Evolutionary conservation across 92 coral and sea anemone genomes (phyloP).

Genomic region (Zoanthus sociatus): DNA sequence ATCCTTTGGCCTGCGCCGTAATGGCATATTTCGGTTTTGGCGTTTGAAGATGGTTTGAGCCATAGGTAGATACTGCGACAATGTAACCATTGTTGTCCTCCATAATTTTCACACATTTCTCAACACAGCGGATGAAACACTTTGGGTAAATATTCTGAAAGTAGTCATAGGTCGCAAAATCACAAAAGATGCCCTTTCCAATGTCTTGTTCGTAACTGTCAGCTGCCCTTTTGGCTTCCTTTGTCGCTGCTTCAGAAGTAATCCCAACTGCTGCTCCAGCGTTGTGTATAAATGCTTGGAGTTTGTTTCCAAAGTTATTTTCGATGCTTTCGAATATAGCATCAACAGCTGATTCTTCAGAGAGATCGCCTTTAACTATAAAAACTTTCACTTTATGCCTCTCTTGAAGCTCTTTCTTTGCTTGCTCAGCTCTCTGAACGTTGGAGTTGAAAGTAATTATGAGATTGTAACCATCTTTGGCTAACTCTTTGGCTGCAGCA

Average conservation of each 20-base stretch:
- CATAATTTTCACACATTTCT: conserved; percentile 79
- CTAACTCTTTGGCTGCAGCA: conserved; percentile 71
- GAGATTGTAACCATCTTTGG: conserved; percentile 73
- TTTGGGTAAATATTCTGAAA: conserved; percentile 82
- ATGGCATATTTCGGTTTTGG: conserved; percentile 86
- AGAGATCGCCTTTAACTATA: conserved; percentile 76
- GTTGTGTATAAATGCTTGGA: conserved; percentile 77
- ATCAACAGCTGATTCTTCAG: conserved; percentile 63
- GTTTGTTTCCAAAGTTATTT: conserved; percentile 72
- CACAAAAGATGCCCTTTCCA: conserved; percentile 69
- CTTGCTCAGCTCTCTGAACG: conserved; percentile 71
- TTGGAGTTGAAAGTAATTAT: conserved; percentile 83
- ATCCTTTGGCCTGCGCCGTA: conserved; percentile 90
- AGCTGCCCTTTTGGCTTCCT: conserved; percentile 75
- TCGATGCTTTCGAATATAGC: conserved; percentile 77
- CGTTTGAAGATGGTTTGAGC: conserved; percentile 77
- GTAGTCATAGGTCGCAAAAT: conserved; percentile 81
- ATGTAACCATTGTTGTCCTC: conserved; percentile 78
- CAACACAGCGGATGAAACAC: conserved; percentile 83
- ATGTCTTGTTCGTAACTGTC: conserved; percentile 71
- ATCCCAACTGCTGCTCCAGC: conserved; percentile 82
- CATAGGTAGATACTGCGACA: conserved; percentile 81
- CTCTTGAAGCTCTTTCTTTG: conserved; percentile 64
- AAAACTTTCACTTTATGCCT: conserved; percentile 62
- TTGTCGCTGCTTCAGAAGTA: conserved; percentile 71